phyloP scores from a whole-genome alignment of 2,888 invertebrate species.

The Tillus elongatus region DNA sequence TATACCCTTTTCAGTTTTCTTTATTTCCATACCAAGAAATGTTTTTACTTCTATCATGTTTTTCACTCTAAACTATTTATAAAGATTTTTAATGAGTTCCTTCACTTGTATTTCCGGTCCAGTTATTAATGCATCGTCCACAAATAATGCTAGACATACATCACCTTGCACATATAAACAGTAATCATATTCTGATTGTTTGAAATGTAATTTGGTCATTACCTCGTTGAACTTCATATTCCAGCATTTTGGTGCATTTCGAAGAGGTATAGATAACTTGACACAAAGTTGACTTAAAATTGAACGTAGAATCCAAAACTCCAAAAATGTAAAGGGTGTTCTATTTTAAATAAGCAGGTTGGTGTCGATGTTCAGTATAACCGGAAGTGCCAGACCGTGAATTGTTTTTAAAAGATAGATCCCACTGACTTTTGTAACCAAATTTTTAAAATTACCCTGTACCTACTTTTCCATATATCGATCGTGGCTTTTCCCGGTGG shows the following conservation, averaged over 20 bases:
- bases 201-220: conserved; percentile 4
- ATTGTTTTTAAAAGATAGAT: too few relatives aligned
- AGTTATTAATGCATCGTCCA: conserved; percentile 13
- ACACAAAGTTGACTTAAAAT: too few relatives aligned
- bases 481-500: too few relatives aligned
- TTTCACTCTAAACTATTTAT: conserved; percentile 9
- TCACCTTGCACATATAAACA: conserved; percentile 14
- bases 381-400: too few relatives aligned
- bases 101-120: conserved; percentile 7
- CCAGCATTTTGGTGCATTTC: conserved; percentile 9
- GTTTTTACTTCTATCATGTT: conserved; percentile 13
- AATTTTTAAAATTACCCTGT: too few relatives aligned
- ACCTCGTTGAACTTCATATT: conserved; percentile 9
- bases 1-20: conserved; percentile 12
- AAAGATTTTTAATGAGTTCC: not conserved
- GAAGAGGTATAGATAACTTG: too few relatives aligned
- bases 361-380: too few relatives aligned
- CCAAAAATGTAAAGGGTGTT: too few relatives aligned
- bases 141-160: conserved; percentile 12
- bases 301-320: too few relatives aligned
- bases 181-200: conserved; percentile 30
- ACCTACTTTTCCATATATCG: too few relatives aligned
- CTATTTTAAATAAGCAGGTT: too few relatives aligned
- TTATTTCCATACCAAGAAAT: conserved; percentile 18
- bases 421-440: too few relatives aligned